Evolutionary conservation across 1,140 invertebrate species (phyloP).

Genomic region (Cyclina sinensis): DNA sequence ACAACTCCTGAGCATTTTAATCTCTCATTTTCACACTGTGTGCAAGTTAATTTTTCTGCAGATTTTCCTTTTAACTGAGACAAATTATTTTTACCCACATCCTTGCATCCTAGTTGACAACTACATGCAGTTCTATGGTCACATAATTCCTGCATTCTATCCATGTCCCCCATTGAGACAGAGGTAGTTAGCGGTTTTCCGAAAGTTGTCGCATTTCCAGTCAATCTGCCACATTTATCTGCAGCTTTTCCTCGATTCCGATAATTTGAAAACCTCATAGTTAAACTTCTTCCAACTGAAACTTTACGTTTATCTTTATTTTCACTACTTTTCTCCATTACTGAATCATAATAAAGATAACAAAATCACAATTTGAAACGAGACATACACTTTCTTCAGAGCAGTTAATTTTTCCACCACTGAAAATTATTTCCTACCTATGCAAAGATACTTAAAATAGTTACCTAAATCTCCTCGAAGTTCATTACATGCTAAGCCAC

Average conservation of each 20-base stretch:
- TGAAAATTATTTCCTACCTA: not conserved
- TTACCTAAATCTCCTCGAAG: not conserved
- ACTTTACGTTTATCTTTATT: slow-evolving; percentile 44
- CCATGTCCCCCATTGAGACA: slow-evolving; percentile 48
- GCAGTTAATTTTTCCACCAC: too few relatives aligned
- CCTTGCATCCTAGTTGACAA: not conserved
- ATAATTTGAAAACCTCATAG: slow-evolving; percentile 59
- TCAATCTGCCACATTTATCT: slow-evolving; percentile 53
- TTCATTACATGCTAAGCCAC: slow-evolving; percentile 12
- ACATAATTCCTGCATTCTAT: slow-evolving; percentile 14
- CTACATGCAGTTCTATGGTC: not conserved
- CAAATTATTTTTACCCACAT: slow-evolving; percentile 8
- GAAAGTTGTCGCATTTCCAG: not conserved
- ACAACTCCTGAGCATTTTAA: slow-evolving; percentile 1
- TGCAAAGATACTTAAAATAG: not conserved
- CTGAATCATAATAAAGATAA: not conserved
- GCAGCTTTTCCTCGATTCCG: slow-evolving; percentile 55
- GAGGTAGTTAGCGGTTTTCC: slow-evolving; percentile 41
- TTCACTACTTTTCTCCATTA: slow-evolving; percentile 22
- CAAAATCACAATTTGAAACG: too few relatives aligned
- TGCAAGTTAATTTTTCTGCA: slow-evolving; percentile 32
- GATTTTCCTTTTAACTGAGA: slow-evolving; percentile 28
- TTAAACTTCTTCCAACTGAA: slow-evolving; percentile 61
- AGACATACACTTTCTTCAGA: too few relatives aligned
- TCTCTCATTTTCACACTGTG: slow-evolving; percentile 38